A percentile compares a stretch with the other conserved stretches of the same genome.
Conservation (phyloP, 2,888 invertebrate genomes). For the Aleiodes testaceus region DNA sequence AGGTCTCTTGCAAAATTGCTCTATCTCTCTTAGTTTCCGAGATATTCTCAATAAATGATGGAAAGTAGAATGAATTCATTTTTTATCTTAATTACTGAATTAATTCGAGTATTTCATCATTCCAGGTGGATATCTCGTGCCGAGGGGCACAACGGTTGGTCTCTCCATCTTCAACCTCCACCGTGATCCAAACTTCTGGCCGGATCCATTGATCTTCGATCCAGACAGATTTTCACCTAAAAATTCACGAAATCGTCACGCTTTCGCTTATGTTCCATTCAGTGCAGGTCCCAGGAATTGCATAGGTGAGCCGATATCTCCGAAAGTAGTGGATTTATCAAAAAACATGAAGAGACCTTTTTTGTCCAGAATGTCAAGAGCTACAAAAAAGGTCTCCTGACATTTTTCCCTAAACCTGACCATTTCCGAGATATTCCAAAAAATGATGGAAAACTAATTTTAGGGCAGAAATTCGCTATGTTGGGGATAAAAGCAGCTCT, state of each 20-base stretch:
- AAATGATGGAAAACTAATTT: not conserved
- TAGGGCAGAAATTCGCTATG: constrained; percentile 54
- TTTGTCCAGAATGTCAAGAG: too few species aligned
- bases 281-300: constrained; percentile 82
- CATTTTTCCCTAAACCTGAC: too few species aligned
- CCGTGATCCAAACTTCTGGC: constrained; percentile 77
- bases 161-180: constrained; percentile 77
- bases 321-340: too few species aligned
- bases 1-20: too few species aligned
- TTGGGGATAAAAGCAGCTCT: constrained; percentile 52
- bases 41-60: too few species aligned
- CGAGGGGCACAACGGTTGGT: constrained; percentile 70
- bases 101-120: not conserved
- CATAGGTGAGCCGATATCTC: constrained; percentile 79
- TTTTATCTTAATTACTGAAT: too few species aligned
- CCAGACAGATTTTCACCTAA: constrained; percentile 81
- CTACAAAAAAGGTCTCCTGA: too few species aligned
- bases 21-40: too few species aligned
- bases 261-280: constrained; percentile 76
- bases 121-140: constrained; percentile 56
- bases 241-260: constrained; percentile 69
- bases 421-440: too few species aligned
- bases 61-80: too few species aligned
- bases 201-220: constrained; percentile 78
- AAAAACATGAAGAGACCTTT: too few species aligned